Evolutionary conservation across 1,140 invertebrate species (phyloP).

Genomic region (Maniola jurtina): DNA sequence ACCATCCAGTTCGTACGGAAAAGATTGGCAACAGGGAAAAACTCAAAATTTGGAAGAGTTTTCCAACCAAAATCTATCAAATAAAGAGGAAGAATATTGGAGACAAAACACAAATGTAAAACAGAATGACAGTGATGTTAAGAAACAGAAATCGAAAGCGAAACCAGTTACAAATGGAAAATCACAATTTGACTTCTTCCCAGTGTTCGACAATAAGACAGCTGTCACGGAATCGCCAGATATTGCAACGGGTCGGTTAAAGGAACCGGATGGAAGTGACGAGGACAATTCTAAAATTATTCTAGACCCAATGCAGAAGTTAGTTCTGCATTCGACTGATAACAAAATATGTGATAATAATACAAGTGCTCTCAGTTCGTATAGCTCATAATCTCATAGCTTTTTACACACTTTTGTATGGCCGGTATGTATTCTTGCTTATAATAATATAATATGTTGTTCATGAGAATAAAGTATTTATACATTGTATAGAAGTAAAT

Average conservation of each 20-base stretch:
- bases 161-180: constrained; percentile 62
- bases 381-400: constrained; percentile 66
- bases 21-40: constrained; percentile 63
- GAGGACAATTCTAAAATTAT: constrained; percentile 72
- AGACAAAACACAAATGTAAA: background rate
- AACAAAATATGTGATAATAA: constrained; percentile 77
- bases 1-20: constrained; percentile 67
- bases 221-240: constrained; percentile 29
- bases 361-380: constrained; percentile 70
- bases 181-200: constrained; percentile 67
- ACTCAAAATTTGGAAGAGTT: constrained; percentile 63
- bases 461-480: constrained; percentile 6
- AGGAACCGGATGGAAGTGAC: constrained; percentile 45
- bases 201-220: constrained; percentile 69
- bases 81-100: constrained; percentile 31
- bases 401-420: constrained; percentile 64
- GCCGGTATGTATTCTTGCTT: constrained; percentile 51
- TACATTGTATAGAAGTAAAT: constrained; percentile 27
- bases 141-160: constrained; percentile 52
- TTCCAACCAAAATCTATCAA: constrained; percentile 56
- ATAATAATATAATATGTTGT: constrained; percentile 30
- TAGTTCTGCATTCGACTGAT: constrained; percentile 76
- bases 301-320: constrained; percentile 74
- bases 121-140: constrained; percentile 40
- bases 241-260: constrained; percentile 35